These are phyloP conservation scores for Beris morrisii DNA, from an alignment of 2,888 invertebrate genomes.

Conservation along the genomic window DNA sequence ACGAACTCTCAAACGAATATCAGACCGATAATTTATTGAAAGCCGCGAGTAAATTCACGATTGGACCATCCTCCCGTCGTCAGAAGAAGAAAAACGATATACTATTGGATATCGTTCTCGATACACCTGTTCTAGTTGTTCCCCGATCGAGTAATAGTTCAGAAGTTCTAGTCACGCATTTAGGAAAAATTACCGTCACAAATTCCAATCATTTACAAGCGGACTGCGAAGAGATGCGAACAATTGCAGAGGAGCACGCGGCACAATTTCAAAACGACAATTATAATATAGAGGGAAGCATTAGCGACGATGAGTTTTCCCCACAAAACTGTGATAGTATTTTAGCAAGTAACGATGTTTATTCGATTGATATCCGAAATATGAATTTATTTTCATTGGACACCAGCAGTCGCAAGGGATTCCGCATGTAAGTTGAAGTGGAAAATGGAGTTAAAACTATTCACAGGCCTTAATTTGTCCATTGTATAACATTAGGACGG, in stretches of 20 bases:
- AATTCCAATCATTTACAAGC: constrained; percentile 1
- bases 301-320: background rate
- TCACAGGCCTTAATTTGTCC: background rate
- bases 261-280: constrained; percentile 14
- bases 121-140: constrained; percentile 89
- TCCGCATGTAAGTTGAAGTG: constrained; percentile 42
- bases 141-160: constrained; percentile 76
- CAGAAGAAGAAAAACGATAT: constrained; percentile 22
- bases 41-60: background rate
- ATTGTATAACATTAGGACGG: constrained; percentile 41
- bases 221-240: constrained; percentile 37
- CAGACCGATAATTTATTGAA: background rate
- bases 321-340: constrained; percentile 16
- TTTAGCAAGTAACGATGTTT: constrained; percentile 49
- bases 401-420: constrained; percentile 58
- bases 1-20: background rate
- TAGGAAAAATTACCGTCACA: constrained; percentile 79
- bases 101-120: constrained; percentile 73
- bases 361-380: constrained; percentile 75
- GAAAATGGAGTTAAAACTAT: no score
- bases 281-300: constrained; percentile 21
- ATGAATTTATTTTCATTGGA: constrained; percentile 85
- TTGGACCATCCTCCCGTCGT: background rate
- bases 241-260: constrained; percentile 40
- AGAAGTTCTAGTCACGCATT: constrained; percentile 87